Percentiles rank a stretch among this genome's conserved stretches.
Evolutionary conservation across 2,797 vertebrate genomes (phyloP).

Genomic region (Rousettus madagascariensis): DNA sequence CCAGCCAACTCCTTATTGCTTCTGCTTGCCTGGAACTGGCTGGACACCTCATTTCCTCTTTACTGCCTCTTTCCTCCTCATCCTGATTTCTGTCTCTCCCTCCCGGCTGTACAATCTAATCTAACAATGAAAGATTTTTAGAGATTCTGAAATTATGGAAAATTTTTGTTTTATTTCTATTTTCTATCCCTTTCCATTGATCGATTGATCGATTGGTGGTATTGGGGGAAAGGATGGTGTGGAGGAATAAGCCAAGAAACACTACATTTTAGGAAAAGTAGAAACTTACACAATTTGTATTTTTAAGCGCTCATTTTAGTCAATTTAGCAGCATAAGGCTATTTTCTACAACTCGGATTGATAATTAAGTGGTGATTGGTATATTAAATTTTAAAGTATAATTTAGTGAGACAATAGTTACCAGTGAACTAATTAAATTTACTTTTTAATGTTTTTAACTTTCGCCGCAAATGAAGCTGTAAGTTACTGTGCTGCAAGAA

Average conservation of each 20-base stretch:
- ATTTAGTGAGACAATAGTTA: slow-evolving; percentile 64
- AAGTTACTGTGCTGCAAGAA: neutral
- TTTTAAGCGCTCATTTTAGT: neutral
- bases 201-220: neutral
- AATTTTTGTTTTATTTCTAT: neutral
- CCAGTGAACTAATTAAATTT: slow-evolving; percentile 61
- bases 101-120: neutral
- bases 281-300: neutral
- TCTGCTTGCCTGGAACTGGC: fast-evolving
- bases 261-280: neutral
- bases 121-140: neutral
- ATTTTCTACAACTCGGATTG: neutral
- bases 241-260: neutral
- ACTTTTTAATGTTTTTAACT: slow-evolving; percentile 45
- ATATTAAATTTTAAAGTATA: slow-evolving; percentile 72
- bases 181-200: neutral
- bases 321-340: neutral
- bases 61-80: neutral
- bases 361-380: slow-evolving; percentile 59
- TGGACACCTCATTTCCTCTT: neutral
- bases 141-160: neutral
- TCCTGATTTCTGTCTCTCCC: neutral
- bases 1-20: fast-evolving
- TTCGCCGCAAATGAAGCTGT: neutral
- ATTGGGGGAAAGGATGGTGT: neutral